Evolutionary conservation across 2,888 invertebrate genomes (phyloP).

Genomic region (Herminia tarsipennalis): DNA sequence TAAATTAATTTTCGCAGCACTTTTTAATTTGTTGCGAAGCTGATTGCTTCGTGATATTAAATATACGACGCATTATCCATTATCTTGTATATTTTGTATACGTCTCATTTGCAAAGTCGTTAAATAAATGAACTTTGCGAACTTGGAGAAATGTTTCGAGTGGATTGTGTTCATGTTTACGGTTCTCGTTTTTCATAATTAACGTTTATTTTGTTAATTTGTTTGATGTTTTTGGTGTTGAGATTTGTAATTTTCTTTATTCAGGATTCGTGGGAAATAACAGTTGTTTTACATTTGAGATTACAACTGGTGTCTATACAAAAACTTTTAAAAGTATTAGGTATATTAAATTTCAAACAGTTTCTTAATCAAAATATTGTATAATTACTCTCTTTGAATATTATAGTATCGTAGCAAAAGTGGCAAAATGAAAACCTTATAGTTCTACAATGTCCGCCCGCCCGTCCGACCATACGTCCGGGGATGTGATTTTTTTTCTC

Average conservation of each 20-base stretch:
- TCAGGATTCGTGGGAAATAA: neutral
- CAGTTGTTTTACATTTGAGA: neutral
- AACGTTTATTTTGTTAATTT: conserved; percentile 17
- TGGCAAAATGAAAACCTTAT: too few relatives aligned
- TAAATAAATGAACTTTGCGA: conserved; percentile 26
- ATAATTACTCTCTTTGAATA: too few relatives aligned
- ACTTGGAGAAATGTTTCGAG: conserved; percentile 18
- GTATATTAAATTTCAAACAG: neutral
- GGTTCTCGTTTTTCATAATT: conserved; percentile 34
- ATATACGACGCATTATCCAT: conserved; percentile 14
- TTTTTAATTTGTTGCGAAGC: conserved; percentile 34
- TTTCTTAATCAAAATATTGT: too few relatives aligned
- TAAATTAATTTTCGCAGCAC: conserved; percentile 19
- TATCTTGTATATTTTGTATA: conserved; percentile 8
- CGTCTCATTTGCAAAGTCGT: conserved; percentile 24
- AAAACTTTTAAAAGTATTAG: neutral
- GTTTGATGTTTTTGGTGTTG: conserved; percentile 4
- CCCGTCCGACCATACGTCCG: too few relatives aligned
- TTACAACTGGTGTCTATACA: too few relatives aligned
- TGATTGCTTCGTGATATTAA: conserved; percentile 30
- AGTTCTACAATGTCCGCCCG: too few relatives aligned
- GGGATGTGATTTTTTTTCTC: too few relatives aligned
- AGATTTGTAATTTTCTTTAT: neutral
- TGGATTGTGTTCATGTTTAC: conserved; percentile 7
- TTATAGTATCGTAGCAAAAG: too few relatives aligned